Conservation (phyloP, 2,888 invertebrate species). For the Ethmia dodecea region DNA sequence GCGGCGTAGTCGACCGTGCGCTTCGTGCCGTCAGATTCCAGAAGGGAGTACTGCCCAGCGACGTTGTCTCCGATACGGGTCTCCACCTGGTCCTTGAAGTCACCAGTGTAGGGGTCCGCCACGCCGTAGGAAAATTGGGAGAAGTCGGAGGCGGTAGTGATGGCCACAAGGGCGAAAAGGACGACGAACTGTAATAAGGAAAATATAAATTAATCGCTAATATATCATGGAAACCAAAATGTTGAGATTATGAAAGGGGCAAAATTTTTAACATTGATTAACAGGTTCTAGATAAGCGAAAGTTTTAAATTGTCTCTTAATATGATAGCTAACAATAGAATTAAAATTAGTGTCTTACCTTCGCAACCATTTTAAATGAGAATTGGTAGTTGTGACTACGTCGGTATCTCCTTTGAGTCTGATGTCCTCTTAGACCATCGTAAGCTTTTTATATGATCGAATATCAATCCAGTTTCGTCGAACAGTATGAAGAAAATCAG, state of each 20-base stretch:
- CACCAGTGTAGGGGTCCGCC: slow-evolving; percentile 69
- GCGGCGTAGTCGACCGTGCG: slow-evolving; percentile 75
- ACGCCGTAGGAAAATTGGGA: slow-evolving; percentile 70
- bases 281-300: too few relatives aligned
- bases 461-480: slow-evolving; percentile 11
- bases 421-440: slow-evolving; percentile 22
- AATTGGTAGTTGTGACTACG: slow-evolving; percentile 43
- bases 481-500: slow-evolving; percentile 18
- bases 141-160: slow-evolving; percentile 35
- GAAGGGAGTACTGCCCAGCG: slow-evolving; percentile 58
- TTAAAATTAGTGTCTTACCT: slow-evolving; percentile 35
- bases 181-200: slow-evolving; percentile 41
- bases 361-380: slow-evolving; percentile 49
- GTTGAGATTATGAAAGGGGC: too few relatives aligned
- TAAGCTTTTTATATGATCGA: slow-evolving; percentile 39
- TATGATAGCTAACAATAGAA: too few relatives aligned
- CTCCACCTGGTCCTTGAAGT: slow-evolving; percentile 66
- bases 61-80: slow-evolving; percentile 26
- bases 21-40: slow-evolving; percentile 69
- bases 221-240: too few relatives aligned
- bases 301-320: too few relatives aligned
- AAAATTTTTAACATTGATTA: too few relatives aligned
- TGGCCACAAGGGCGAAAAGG: slow-evolving; percentile 40
- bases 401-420: slow-evolving; percentile 33
- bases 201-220: background rate